phyloP scores from a whole-genome alignment of 2,797 vertebrate species.

The Melanotaenia boesemani region DNA sequence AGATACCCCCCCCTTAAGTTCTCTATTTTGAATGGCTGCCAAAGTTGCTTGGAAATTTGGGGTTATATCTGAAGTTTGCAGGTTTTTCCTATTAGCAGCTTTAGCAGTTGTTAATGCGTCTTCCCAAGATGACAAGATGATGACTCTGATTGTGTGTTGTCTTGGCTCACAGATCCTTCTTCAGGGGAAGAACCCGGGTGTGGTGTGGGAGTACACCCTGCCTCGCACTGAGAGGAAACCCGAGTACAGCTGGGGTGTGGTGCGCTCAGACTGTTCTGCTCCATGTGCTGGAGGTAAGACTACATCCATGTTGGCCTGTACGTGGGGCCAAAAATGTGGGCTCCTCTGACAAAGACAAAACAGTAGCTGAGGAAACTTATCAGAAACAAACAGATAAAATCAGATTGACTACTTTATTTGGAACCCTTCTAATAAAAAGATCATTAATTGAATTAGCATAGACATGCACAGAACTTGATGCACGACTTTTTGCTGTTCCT shows the following conservation, averaged over 20 bases:
- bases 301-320: neutral
- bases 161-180: conserved; percentile 86
- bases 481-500: neutral
- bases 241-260: conserved; percentile 88
- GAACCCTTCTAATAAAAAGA: neutral
- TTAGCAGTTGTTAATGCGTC: neutral
- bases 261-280: conserved; percentile 91
- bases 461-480: no score
- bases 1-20: neutral
- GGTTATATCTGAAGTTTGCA: neutral
- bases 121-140: conserved; percentile 4
- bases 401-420: neutral
- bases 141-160: conserved; percentile 34
- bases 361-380: neutral
- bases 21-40: neutral
- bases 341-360: neutral
- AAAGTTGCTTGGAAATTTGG: neutral
- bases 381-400: neutral
- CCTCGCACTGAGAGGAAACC: conserved; percentile 84
- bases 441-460: neutral
- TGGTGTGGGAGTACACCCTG: conserved; percentile 94
- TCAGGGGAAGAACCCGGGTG: conserved; percentile 95
- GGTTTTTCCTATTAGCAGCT: neutral
- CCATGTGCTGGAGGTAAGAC: conserved; percentile 88
- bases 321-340: neutral